Conservation (phyloP, 2,888 invertebrate species). For the Euzophera pinguis region DNA sequence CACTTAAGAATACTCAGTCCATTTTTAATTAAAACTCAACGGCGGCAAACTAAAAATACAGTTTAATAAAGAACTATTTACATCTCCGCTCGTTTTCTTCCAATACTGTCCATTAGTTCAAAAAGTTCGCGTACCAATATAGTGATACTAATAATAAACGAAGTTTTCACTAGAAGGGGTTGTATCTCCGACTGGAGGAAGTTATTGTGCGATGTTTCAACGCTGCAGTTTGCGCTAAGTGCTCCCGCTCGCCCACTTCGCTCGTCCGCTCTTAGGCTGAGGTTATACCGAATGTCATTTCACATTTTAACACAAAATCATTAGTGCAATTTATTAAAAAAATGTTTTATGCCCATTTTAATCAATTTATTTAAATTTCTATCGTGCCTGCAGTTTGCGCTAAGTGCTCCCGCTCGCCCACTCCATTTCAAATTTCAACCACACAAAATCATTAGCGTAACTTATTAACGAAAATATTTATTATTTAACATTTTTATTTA, state of each 20-base stretch:
- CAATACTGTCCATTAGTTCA: conserved; percentile 16
- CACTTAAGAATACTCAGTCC: background rate
- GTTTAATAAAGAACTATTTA: background rate
- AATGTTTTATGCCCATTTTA: too few relatives aligned
- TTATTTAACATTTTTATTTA: too few relatives aligned
- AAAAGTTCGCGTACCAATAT: conserved; percentile 20
- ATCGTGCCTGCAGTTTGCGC: conserved; percentile 45
- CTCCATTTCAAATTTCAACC: conserved; percentile 3
- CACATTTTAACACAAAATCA: too few relatives aligned
- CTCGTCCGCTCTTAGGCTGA: conserved; percentile 28
- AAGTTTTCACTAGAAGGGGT: conserved; percentile 27
- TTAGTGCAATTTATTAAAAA: too few relatives aligned
- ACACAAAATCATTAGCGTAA: too few relatives aligned
- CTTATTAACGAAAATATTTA: too few relatives aligned
- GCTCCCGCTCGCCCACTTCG: conserved; percentile 22
- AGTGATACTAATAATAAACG: conserved; percentile 22
- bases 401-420: conserved; percentile 29
- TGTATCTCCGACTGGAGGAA: conserved; percentile 30
- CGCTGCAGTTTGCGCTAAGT: conserved; percentile 45
- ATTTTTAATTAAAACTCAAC: background rate
- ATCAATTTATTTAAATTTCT: too few relatives aligned
- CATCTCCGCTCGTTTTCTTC: conserved; percentile 11
- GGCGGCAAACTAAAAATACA: background rate
- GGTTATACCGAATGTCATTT: background rate
- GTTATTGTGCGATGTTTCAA: conserved; percentile 52